Evolutionary conservation across 2,888 invertebrate genomes (phyloP).

Genomic region (Lasioglossum lativentre): DNA sequence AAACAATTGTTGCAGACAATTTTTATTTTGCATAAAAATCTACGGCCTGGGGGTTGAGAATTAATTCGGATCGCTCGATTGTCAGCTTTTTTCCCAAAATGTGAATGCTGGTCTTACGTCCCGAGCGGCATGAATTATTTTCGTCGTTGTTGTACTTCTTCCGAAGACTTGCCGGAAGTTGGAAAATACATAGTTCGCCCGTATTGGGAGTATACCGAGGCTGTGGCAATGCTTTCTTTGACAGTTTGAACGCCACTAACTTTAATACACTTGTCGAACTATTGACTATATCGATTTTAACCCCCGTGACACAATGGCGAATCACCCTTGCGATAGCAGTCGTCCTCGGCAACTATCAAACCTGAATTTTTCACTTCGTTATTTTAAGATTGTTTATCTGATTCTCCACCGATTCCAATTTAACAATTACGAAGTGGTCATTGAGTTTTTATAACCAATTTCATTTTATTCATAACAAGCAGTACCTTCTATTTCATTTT

Average conservation of each 20-base stretch:
- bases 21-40: not conserved
- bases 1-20: not conserved
- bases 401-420: not conserved
- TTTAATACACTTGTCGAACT: slow-evolving; percentile 8
- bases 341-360: not conserved
- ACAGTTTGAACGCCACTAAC: slow-evolving; percentile 1
- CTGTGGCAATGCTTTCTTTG: slow-evolving; percentile 11
- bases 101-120: not conserved
- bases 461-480: not conserved
- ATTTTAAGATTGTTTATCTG: not conserved
- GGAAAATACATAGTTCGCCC: not conserved
- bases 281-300: slow-evolving; percentile 12
- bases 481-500: too few species aligned
- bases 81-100: not conserved
- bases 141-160: not conserved
- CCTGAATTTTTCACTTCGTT: not conserved
- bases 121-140: not conserved
- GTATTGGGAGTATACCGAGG: not conserved
- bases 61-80: not conserved
- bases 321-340: not conserved
- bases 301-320: not conserved
- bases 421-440: not conserved
- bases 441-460: not conserved
- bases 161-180: not conserved
- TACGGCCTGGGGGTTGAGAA: not conserved